Conservation (phyloP, 2,888 invertebrate genomes). For the Zhuqinia jingwanae region DNA sequence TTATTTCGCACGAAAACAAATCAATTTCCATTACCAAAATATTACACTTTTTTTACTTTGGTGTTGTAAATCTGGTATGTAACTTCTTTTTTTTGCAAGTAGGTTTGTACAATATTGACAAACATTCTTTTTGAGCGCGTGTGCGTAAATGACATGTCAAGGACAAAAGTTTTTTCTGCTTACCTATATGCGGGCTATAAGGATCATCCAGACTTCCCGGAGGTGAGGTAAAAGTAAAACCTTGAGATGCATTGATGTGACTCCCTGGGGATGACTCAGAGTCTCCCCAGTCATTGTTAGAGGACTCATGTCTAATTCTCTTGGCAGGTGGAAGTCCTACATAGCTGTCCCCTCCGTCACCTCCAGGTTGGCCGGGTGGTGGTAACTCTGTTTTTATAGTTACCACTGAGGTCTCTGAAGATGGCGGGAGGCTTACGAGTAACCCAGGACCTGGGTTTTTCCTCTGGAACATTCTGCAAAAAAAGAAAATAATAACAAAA, state of each 20-base stretch:
- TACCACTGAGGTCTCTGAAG: constrained; percentile 75
- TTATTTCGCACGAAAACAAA: too few species aligned
- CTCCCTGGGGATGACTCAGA: constrained; percentile 73
- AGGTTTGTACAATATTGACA: too few species aligned
- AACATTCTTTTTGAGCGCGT: not conserved
- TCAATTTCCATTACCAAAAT: not conserved
- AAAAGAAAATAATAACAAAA: constrained; percentile 11
- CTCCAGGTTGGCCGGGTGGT: constrained; percentile 62
- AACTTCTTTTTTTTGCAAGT: too few species aligned
- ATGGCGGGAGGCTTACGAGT: constrained; percentile 71
- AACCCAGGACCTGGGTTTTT: constrained; percentile 75
- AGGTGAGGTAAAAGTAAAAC: constrained; percentile 76
- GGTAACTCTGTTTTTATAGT: constrained; percentile 75
- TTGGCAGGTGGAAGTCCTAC: constrained; percentile 76
- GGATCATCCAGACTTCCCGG: constrained; percentile 76
- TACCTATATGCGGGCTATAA: constrained; percentile 77
- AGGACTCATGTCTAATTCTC: constrained; percentile 76
- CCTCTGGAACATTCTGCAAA: constrained; percentile 76
- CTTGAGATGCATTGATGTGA: constrained; percentile 76
- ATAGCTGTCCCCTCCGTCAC: constrained; percentile 70
- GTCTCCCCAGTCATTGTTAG: constrained; percentile 77
- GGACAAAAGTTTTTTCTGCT: too few species aligned
- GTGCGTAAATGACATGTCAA: constrained; percentile 12
- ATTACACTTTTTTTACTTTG: not conserved
- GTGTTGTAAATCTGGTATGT: not conserved